Evolutionary conservation across 2,113 vertebrate species (phyloP), one percentile per base, ranked within the genome.

Genomic region (Silurus asotus): DNA sequence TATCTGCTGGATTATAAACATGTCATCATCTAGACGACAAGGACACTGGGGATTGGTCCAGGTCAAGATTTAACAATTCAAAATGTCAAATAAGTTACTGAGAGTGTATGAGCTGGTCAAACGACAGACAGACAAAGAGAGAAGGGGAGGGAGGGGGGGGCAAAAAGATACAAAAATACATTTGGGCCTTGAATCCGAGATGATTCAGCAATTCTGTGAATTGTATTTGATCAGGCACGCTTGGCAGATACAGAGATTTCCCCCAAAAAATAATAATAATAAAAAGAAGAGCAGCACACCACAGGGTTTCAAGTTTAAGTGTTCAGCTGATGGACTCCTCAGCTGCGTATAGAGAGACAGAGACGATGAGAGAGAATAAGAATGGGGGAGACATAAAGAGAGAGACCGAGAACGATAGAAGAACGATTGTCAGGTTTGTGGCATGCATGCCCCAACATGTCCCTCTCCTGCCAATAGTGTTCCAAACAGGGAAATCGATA

Each of bases 291-390:
- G 88, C 88, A 89, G 88, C 88, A 89, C 83, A 89, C 88, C 80
- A 86, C 86, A 84, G 84, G 83, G 83, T 86, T 89, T 89, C 80
- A 86, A 89, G 88, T 89, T 89, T 74, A 87, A 87, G 84, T 89
- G 64, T 86, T 85, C 59, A 49, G 64, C n/a, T 82, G 76, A 82
- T 88, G 51, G 74, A 76, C 65, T 87, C 51, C 15, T 85, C 72
- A 81, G 84, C 78, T 83, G 81, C 62, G 64, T 53, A 85, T 62
- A 78, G 62, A 84, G n/a, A 56, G 25, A 59, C 19, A 61, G 20
- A 81, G 56, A 58, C 2, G 67, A 45, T 25, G 65, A 62, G 20
- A 55, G 64, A 86, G 28, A 86, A 28, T 6, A 17, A 81, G 55
- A 61, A 62, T 15, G 58, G 51, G 70, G 67, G 45, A 84, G 15